phyloP scores from a whole-genome alignment of 2,888 invertebrate genomes.

The Cosmia trapezina region DNA sequence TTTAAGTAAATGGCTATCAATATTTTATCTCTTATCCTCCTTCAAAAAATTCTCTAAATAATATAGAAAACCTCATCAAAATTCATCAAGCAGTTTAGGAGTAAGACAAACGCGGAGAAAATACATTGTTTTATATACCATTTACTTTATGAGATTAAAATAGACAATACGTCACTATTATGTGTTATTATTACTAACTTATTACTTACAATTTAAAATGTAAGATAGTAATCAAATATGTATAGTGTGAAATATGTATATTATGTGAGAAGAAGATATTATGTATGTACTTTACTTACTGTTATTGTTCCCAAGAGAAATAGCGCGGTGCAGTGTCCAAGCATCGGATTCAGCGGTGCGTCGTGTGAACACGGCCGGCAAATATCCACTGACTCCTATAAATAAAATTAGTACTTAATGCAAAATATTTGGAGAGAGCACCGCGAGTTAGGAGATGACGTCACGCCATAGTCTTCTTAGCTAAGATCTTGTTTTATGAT shows the following conservation, averaged over 20 bases:
- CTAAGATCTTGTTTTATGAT: slow-evolving; percentile 10
- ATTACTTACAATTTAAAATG: background rate
- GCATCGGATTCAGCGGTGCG: slow-evolving; percentile 97
- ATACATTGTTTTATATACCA: background rate
- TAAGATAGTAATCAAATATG: background rate
- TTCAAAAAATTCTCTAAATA: background rate
- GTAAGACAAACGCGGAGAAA: background rate
- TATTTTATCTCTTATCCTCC: background rate
- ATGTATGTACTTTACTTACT: slow-evolving; percentile 67
- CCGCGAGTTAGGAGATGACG: slow-evolving; percentile 10
- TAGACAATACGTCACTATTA: background rate
- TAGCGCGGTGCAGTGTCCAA: slow-evolving; percentile 96
- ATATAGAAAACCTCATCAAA: background rate
- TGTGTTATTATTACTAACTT: no score
- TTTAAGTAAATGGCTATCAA: background rate
- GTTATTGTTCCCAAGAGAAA: slow-evolving; percentile 87
- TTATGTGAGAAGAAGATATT: background rate
- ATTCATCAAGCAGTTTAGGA: slow-evolving; percentile 1
- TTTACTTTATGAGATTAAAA: slow-evolving; percentile 10
- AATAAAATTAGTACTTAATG: slow-evolving; percentile 42
- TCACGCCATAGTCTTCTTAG: no score
- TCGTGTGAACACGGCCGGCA: slow-evolving; percentile 95
- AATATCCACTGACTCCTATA: slow-evolving; percentile 93
- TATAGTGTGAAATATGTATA: background rate
- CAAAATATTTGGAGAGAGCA: slow-evolving; percentile 4